Conservation (phyloP, 1,140 invertebrate species). For the Drosophila erecta region DNA sequence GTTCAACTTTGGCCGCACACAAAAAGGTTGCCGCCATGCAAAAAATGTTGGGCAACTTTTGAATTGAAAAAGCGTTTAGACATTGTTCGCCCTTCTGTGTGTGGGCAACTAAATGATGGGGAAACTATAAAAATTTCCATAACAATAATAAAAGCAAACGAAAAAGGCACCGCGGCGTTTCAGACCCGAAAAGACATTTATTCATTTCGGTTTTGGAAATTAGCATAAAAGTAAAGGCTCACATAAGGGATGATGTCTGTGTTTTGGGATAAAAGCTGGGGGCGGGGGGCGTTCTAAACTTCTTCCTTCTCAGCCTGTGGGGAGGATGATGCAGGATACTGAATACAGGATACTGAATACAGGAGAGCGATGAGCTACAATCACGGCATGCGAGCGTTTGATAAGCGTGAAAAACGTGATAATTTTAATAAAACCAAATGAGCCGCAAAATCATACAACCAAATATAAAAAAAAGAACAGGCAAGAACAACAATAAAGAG, state of each 20-base stretch:
- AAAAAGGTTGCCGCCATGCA: constrained; percentile 43
- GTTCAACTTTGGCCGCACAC: constrained; percentile 57
- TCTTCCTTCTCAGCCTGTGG: neutral
- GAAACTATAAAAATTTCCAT: constrained; percentile 84
- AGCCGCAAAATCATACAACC: constrained; percentile 76
- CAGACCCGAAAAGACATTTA: constrained; percentile 68
- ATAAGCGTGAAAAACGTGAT: constrained; percentile 80
- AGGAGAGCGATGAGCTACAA: constrained; percentile 52
- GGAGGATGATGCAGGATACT: neutral
- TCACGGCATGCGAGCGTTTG: constrained; percentile 64
- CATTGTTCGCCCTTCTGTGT: constrained; percentile 38
- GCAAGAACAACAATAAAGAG: constrained; percentile 8
- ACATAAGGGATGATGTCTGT: constrained; percentile 31
- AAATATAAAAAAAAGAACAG: constrained; percentile 17
- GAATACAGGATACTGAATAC: neutral
- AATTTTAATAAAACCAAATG: constrained; percentile 82
- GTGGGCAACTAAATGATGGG: constrained; percentile 74
- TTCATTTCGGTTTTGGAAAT: constrained; percentile 76
- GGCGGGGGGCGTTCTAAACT: neutral
- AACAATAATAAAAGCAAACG: constrained; percentile 77
- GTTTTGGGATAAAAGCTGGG: constrained; percentile 1
- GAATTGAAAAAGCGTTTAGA: constrained; percentile 80
- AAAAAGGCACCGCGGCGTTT: constrained; percentile 42
- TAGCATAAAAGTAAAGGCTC: constrained; percentile 76
- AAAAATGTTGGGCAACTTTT: constrained; percentile 54